phyloP scores from a whole-genome alignment of 2,113 vertebrate species.

The Steatornis caripensis region DNA sequence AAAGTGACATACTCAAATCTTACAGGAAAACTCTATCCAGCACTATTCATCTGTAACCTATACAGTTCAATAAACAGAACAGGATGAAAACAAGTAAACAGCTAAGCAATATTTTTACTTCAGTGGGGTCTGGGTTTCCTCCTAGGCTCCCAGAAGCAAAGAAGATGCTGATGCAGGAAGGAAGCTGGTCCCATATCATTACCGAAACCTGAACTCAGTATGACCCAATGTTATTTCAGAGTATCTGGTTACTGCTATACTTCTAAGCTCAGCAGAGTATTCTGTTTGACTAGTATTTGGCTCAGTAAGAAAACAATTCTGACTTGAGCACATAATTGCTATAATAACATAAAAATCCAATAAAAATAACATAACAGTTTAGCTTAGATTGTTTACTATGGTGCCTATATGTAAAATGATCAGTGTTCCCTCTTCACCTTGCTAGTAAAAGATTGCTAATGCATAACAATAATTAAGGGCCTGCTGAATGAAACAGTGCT shows the following conservation, averaged over 20 bases:
- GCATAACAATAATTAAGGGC: background rate
- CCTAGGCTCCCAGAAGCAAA: background rate
- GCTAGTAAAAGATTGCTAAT: background rate
- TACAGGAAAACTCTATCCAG: background rate
- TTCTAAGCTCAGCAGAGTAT: background rate
- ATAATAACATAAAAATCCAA: background rate
- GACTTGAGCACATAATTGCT: background rate
- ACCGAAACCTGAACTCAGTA: background rate
- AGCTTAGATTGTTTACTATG: background rate
- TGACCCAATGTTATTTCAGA: background rate
- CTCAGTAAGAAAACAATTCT: background rate
- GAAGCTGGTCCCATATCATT: background rate
- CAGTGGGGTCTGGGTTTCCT: background rate
- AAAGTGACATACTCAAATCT: background rate
- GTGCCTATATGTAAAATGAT: accelerated
- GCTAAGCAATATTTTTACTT: background rate
- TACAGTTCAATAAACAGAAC: background rate
- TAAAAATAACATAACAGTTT: background rate
- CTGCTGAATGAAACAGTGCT: background rate
- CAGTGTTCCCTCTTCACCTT: background rate
- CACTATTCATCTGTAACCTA: background rate
- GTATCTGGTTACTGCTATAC: background rate
- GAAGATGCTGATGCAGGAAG: background rate
- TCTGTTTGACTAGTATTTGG: background rate
- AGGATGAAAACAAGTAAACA: background rate